Evolutionary conservation across 2,888 invertebrate genomes (phyloP).

Genomic region (Thymelicus acteon): DNA sequence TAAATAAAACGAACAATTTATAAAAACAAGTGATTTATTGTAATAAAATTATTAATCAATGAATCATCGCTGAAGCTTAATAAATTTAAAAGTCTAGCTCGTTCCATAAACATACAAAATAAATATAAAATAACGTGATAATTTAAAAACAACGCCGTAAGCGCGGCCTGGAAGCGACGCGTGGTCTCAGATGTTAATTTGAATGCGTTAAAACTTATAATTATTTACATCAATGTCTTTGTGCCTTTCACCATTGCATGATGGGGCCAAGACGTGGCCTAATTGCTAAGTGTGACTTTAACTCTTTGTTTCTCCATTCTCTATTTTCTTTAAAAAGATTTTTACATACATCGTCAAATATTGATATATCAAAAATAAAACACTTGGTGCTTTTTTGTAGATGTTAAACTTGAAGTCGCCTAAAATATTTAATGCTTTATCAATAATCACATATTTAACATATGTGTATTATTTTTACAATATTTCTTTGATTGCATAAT

Average conservation of each 20-base stretch:
- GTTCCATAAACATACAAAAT: constrained; percentile 43
- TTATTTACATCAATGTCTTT: constrained; percentile 49
- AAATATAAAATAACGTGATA: constrained; percentile 39
- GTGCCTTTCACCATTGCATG: constrained; percentile 22
- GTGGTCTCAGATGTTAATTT: constrained; percentile 33
- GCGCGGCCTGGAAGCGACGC: constrained; percentile 52
- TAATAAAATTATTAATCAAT: constrained; percentile 46
- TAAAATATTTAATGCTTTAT: too few species aligned
- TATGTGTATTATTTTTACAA: too few species aligned
- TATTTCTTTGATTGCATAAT: too few species aligned
- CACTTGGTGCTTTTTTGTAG: neutral
- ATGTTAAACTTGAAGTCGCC: neutral
- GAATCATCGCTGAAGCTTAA: constrained; percentile 58
- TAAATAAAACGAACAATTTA: constrained; percentile 40
- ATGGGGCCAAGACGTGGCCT: neutral
- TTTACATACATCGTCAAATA: neutral
- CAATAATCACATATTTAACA: too few species aligned
- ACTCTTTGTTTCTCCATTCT: neutral
- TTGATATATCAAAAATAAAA: constrained; percentile 7
- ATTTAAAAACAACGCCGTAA: constrained; percentile 44
- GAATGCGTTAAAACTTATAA: constrained; percentile 38
- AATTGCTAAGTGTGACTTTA: neutral
- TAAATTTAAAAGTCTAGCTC: constrained; percentile 55
- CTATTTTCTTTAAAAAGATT: too few species aligned
- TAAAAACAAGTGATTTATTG: constrained; percentile 69